Conservation (phyloP, 1,140 invertebrate species). For the Eubasilissa regina region DNA sequence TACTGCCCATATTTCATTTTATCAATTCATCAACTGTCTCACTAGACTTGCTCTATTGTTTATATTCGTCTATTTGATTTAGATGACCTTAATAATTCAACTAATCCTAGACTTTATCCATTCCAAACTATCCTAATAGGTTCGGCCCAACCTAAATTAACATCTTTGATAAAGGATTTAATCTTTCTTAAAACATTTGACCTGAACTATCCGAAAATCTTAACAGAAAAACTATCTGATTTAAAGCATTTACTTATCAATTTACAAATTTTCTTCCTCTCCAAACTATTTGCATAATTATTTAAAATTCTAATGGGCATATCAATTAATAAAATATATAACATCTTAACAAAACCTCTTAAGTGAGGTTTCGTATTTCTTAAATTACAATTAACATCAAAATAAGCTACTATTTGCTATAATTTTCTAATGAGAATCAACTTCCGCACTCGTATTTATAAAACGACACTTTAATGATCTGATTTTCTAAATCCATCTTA, state of each 20-base stretch:
- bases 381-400: too few relatives aligned
- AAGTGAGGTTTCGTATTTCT: too few relatives aligned
- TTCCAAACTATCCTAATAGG: not conserved
- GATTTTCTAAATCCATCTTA: not conserved
- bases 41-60: not conserved
- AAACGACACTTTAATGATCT: not conserved
- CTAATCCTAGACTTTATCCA: not conserved
- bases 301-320: too few relatives aligned
- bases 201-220: not conserved
- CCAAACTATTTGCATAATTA: too few relatives aligned
- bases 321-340: too few relatives aligned
- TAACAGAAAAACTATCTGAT: too few relatives aligned
- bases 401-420: not conserved
- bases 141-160: too few relatives aligned
- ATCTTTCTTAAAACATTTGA: not conserved
- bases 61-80: not conserved
- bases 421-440: not conserved
- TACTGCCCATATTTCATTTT: not conserved
- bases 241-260: too few relatives aligned
- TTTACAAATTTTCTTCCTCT: too few relatives aligned
- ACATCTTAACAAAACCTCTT: too few relatives aligned
- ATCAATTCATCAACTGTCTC: not conserved
- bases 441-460: slow-evolving; percentile 37
- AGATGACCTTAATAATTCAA: not conserved
- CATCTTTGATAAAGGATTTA: too few relatives aligned